Base-by-base conservation (phyloP, 2,113 vertebrate species). In the Sander vitreus region DNA sequence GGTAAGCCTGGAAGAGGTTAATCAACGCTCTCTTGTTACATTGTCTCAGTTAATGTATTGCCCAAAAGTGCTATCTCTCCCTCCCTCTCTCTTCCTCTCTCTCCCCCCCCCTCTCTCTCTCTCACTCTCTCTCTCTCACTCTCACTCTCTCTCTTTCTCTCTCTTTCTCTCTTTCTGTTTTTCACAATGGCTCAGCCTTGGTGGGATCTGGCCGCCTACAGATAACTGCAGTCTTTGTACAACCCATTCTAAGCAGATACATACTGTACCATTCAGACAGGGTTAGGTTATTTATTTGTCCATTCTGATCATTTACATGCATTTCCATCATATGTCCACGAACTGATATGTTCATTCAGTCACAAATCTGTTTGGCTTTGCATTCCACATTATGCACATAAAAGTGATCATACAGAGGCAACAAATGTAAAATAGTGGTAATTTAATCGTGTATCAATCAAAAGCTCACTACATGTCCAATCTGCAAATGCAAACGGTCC, bases 171-270 rank as follows among this genome's bases (percentile, higher is more conserved):
- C 87, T 78, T 60, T 90, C 81, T 88, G 59, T 92, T 79, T 89
- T 63, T 85, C 83, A 89, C 87, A 93, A 89, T 93, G 85, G 85
- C 85, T 92, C 89, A 89, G 82, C 86, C 89, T 91, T 91, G 87
- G 91, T 85, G 86, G 87, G 92, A 93, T 93, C 87, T 93, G 91
- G 89, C 88, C 73, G 87, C 87, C 90, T 91, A 88, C 90, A 92
- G 92, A 93, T 93, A 93, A 92, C 92, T 89, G 89, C 83, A 57
- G 88, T 84, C 91, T 93, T 93, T 90, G 91, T 93, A 88, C 85
- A 86, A 73, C 53, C 85, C 84, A 78, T 93, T 90, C 90, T 81
- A 66, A 91, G 86, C 83, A 85, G 85, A 88, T 86, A 87, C 88
- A 88, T 85, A 85, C 84, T 85, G 88, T 86, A 92, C 83, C 81